These are phyloP conservation scores for Leptogaster cylindrica DNA, from an alignment of 2,888 invertebrate genomes.

Conservation along the genomic window DNA sequence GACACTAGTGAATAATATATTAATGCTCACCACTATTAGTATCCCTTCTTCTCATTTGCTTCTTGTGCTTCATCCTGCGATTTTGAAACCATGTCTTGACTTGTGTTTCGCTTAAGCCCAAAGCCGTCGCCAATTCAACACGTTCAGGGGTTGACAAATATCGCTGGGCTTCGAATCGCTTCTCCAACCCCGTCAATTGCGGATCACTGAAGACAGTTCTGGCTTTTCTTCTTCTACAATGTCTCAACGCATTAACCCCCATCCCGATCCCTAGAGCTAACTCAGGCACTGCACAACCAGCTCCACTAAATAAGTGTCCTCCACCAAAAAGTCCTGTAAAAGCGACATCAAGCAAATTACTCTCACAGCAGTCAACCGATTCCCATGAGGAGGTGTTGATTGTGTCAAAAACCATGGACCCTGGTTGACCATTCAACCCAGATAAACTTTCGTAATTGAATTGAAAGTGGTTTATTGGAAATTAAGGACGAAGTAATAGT, in stretches of 20 bases:
- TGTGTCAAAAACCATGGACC: neutral
- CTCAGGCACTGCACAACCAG: conserved; percentile 58
- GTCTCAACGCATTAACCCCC: conserved; percentile 75
- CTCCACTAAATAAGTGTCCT: conserved; percentile 58
- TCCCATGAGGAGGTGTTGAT: conserved; percentile 1
- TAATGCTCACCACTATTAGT: conserved; percentile 59
- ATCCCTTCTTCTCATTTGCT: conserved; percentile 69
- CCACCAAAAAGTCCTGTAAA: conserved; percentile 59
- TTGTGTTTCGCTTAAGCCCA: conserved; percentile 94
- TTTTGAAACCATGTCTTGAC: conserved; percentile 99
- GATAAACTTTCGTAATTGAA: conserved; percentile 19
- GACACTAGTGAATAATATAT: too few species aligned
- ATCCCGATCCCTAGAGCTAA: conserved; percentile 61
- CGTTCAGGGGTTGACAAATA: conserved; percentile 96
- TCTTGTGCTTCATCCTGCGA: conserved; percentile 95
- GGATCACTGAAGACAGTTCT: conserved; percentile 90
- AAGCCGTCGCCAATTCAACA: conserved; percentile 90
- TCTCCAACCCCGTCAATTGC: conserved; percentile 85
- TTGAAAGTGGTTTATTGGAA: neutral
- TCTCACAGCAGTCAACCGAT: neutral
- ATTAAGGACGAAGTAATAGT: neutral
- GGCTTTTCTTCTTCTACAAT: conserved; percentile 94
- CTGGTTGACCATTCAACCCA: neutral
- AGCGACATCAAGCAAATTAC: conserved; percentile 19
- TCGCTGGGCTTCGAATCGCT: conserved; percentile 91